A percentile compares a stretch with the other conserved stretches of the same genome.
Evolutionary conservation across 2,113 vertebrate genomes (phyloP).

Genomic region (Origma solitaria): DNA sequence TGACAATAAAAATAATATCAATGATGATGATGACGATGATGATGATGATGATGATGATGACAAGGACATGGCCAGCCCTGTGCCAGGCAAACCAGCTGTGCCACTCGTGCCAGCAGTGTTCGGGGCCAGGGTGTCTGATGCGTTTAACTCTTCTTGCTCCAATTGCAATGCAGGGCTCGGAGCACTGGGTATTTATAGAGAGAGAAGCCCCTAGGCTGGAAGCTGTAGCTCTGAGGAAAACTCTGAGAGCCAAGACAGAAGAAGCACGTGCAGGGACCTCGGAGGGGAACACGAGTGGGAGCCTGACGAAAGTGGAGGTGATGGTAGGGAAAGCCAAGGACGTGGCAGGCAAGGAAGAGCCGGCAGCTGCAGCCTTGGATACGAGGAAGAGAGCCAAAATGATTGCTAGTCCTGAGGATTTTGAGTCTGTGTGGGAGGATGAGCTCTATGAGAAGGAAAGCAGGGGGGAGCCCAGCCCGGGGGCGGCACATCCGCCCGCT

Average conservation of each 20-base stretch:
- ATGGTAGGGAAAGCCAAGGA: constrained; percentile 65
- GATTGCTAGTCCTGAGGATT: constrained; percentile 74
- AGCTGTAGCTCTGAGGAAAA: constrained; percentile 72
- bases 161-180: constrained; percentile 96
- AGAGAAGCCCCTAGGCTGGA: constrained; percentile 86
- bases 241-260: constrained; percentile 66
- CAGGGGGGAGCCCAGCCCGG: neutral
- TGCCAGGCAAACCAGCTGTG: neutral
- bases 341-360: constrained; percentile 61
- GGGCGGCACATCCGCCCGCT: neutral
- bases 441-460: constrained; percentile 30
- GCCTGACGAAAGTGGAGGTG: constrained; percentile 49
- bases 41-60: neutral
- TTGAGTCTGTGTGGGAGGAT: constrained; percentile 69
- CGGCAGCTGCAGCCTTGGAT: constrained; percentile 18
- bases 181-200: constrained; percentile 99
- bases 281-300: constrained; percentile 33
- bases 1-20: neutral
- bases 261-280: constrained; percentile 40
- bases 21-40: rapidly evolving
- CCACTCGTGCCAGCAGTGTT: neutral
- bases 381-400: constrained; percentile 53
- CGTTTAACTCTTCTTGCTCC: constrained; percentile 91
- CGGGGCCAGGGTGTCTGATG: constrained; percentile 57
- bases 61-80: neutral